Percentiles rank a stretch among this genome's conserved stretches.
Evolutionary conservation across 1,140 invertebrate species (phyloP).

Genomic region (Bombus consobrinus): DNA sequence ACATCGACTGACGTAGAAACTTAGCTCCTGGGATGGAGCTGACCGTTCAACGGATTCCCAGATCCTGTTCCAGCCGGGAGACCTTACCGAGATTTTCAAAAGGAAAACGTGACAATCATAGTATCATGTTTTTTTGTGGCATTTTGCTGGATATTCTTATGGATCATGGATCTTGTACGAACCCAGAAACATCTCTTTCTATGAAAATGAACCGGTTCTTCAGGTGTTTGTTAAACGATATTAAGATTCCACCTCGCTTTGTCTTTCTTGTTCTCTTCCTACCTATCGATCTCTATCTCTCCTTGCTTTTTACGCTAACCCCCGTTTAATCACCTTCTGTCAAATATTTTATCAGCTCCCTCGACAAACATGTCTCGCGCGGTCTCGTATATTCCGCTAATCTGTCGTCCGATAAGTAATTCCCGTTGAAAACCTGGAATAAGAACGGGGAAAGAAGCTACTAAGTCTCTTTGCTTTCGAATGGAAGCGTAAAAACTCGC

Average conservation of each 20-base stretch:
- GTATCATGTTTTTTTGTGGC: conserved; percentile 62
- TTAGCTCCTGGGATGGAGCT: conserved; percentile 25
- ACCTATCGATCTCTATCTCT: not conserved
- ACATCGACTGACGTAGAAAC: conserved; percentile 29
- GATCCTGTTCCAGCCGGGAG: conserved; percentile 30
- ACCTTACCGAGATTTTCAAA: conserved; percentile 25
- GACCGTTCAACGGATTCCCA: conserved; percentile 43
- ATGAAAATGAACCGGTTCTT: conserved; percentile 30
- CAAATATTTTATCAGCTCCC: conserved; percentile 4
- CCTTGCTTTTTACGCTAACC: not conserved
- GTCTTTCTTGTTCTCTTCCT: not conserved
- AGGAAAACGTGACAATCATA: conserved; percentile 55
- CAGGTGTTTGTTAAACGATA: conserved; percentile 30
- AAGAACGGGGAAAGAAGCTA: not conserved
- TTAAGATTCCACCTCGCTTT: conserved; percentile 10
- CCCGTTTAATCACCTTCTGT: not conserved
- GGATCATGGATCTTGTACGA: conserved; percentile 30
- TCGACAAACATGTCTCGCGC: not conserved
- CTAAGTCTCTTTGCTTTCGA: not conserved
- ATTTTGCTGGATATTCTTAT: conserved; percentile 50
- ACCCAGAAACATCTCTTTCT: conserved; percentile 23
- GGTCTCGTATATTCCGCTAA: not conserved
- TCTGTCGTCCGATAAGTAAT: not conserved
- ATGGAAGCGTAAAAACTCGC: not conserved
- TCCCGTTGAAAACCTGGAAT: too few relatives aligned